Base-by-base conservation (phyloP, 2,888 invertebrate species). In the Mesorhabditis spiculigera region DNA sequence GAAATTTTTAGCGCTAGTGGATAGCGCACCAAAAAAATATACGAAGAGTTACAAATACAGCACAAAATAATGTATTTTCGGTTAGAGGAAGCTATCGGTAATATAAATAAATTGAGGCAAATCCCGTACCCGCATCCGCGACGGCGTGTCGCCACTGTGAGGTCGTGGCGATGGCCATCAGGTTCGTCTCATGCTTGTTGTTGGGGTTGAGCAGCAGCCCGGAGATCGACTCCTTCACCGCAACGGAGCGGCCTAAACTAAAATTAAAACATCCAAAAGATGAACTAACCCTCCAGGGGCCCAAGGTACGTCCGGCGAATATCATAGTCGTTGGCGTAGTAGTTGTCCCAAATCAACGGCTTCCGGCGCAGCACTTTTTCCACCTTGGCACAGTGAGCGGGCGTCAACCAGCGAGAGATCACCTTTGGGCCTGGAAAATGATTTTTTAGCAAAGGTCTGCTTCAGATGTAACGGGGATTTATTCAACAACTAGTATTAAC, bases 321-420 rank as follows among this genome's bases (percentile, higher is more conserved):
- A 86, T 98, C 98, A 85, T 98, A 98, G 87, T 98, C 98, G 86
- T 98, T 98, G 0, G 98, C 98, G 87, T 97, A 97, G 58, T 98
- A 89, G 87, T 98, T 98, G 87, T 98, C 98, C 98, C 98, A 98
- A 78, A 98, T 96, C 43, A 97, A 92, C 0, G 96, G 95, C 4
- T 94, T 93, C 6, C 98, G 89, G 45, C 92, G 90, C 69, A 98
- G 86, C 43, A 94, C 93, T 84, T 93, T 92, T 0, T 93, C 92
- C 65, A 98, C 93, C 87, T 95, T 94, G 84, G 93, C 92, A 67
- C 97, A 92, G 10, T 93, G 93, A 81, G 94, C 93, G 4, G 92
- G 90, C 0, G 93, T 92, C 69, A 98, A 88, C 3, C 90, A 63
- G 5, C 75, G 84, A 10, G 95, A 94, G 86, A 97, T 94, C 41